A percentile compares a stretch with the other conserved stretches of the same genome.
These are phyloP conservation scores for Cephus spinipes DNA, from an alignment of 2,888 invertebrate species.

Conservation along the genomic window DNA sequence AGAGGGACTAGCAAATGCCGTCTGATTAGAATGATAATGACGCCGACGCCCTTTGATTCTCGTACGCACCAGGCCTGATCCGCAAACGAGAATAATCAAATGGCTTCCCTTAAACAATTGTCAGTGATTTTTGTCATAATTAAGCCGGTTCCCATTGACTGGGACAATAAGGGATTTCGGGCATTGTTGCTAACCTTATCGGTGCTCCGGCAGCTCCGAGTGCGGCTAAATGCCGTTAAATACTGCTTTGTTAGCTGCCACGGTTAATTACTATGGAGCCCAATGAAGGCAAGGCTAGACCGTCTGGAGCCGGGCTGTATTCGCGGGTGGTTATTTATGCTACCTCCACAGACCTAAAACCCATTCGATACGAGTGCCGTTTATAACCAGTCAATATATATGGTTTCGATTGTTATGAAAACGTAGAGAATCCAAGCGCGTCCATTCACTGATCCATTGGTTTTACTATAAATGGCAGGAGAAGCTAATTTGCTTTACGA, in stretches of 20 bases:
- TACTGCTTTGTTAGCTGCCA: constrained; percentile 58
- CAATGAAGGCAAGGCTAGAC: not conserved
- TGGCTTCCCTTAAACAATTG: constrained; percentile 50
- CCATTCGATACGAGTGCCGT: not conserved
- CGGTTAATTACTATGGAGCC: constrained; percentile 54
- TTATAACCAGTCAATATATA: not conserved
- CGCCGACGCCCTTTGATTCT: not conserved
- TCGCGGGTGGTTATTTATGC: not conserved
- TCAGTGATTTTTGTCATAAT: constrained; percentile 55
- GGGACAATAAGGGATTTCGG: constrained; percentile 59
- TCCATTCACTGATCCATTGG: not conserved
- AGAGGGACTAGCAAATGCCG: not conserved
- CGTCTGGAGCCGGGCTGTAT: not conserved
- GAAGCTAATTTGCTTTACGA: not conserved
- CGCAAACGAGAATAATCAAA: constrained; percentile 33
- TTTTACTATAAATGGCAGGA: not conserved
- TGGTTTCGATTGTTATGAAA: not conserved
- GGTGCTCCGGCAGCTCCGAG: constrained; percentile 43
- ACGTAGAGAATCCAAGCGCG: not conserved
- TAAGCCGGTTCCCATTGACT: constrained; percentile 54
- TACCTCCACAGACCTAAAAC: not conserved
- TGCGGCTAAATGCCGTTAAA: constrained; percentile 54
- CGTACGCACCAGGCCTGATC: not conserved
- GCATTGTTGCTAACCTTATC: constrained; percentile 59
- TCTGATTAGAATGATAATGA: constrained; percentile 2